Percentiles rank a stretch among this genome's conserved stretches.
Evolutionary conservation across 2,113 vertebrate species (phyloP).

Genomic region (Lepus americanus): DNA sequence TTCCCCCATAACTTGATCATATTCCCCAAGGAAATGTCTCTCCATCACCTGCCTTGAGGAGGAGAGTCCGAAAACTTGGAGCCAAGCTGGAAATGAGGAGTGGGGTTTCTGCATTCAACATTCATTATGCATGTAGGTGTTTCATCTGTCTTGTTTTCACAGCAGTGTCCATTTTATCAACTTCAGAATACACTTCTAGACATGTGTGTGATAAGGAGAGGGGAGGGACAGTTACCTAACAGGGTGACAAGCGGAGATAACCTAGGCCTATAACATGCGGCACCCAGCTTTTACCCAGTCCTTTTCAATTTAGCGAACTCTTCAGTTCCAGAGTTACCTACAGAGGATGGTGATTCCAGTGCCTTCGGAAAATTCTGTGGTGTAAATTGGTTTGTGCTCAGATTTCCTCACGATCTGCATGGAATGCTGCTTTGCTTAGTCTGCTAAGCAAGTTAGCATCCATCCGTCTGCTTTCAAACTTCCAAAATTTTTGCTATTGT

Average conservation of each 20-base stretch:
- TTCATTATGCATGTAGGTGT: background rate
- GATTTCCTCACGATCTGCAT: conserved; percentile 5
- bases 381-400: background rate
- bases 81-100: background rate
- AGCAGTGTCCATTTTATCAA: background rate
- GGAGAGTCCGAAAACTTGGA: background rate
- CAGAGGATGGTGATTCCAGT: background rate
- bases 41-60: background rate
- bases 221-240: background rate
- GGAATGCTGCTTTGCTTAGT: conserved; percentile 4
- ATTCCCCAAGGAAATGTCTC: background rate
- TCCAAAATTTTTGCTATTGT: conserved; percentile 2
- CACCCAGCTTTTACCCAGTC: background rate
- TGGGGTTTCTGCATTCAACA: background rate
- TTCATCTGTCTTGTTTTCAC: background rate
- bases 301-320: conserved; percentile 12
- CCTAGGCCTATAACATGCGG: background rate
- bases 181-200: background rate
- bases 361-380: background rate
- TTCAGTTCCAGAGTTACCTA: background rate
- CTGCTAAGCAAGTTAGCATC: background rate
- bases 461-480: conserved; percentile 38
- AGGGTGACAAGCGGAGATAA: background rate
- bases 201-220: background rate
- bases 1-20: background rate